Evolutionary conservation across 2,797 vertebrate species (phyloP), one percentile per base, ranked within the genome.

Genomic region (Hippocampus kuda): DNA sequence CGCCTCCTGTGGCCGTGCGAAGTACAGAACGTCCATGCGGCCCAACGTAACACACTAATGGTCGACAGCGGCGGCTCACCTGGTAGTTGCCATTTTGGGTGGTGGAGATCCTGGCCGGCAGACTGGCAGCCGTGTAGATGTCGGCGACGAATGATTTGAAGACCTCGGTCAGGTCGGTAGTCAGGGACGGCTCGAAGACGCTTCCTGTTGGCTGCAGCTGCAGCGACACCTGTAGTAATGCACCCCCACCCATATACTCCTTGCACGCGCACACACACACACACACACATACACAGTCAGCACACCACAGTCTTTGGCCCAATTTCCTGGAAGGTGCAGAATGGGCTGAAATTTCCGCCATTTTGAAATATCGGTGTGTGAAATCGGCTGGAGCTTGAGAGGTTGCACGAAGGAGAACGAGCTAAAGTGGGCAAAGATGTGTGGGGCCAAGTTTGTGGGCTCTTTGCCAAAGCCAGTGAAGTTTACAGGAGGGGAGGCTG

Each of bases 151-250:
- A 65, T 7, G 44, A 48, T 44, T 65, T 49, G 7, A 65, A 18
- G 13, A 18, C 42, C 8, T 46, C 16, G 16, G 24, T 46, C 12
- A 65, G 63, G 63, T 65, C 63, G 3, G 13, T 3, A 3, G 44
- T 26, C 24, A 65, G 5, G 16, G 63, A 27, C 15, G 63, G 63
- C 5, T 65, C 44, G 9, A 65, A 65, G 24, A 65, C 24, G 46
- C 63, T 49, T 65, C 41, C 63, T 10, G 44, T 65, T 2, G 44
- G 26, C 42, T 65, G 42, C 24, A 65, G 63, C 24, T 65, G 63
- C 44, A 65, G 63, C 26, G 42, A 65, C 42, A 65, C 63, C 44
- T 65, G 63, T 44, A 65, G 26, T 26, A 65, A 49, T 11, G 63
- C 24, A 0, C 44, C 63, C 15, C 63, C 44, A 2, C 34, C 34